These are phyloP conservation scores for Alsophila aescularia DNA, from an alignment of 2,888 invertebrate genomes.

Conservation along the genomic window DNA sequence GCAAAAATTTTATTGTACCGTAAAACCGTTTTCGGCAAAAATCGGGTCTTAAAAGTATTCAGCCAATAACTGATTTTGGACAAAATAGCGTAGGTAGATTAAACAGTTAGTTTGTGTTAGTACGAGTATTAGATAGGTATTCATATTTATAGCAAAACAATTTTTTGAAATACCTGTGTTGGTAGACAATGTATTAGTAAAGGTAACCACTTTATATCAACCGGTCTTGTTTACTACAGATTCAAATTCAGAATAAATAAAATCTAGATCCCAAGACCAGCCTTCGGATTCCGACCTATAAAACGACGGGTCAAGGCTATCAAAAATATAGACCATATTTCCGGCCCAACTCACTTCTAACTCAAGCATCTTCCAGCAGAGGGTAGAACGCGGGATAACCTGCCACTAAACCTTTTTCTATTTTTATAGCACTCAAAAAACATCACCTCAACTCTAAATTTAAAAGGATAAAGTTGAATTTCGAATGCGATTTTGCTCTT, in stretches of 20 bases:
- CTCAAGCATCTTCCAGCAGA: slow-evolving; percentile 65
- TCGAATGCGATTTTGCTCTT: slow-evolving; percentile 42
- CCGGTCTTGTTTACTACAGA: too few species aligned
- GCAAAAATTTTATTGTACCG: too few species aligned
- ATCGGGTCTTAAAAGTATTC: too few species aligned
- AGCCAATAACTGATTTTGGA: too few species aligned
- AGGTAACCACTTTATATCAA: too few species aligned
- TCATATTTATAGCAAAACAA: too few species aligned
- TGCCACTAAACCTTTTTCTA: slow-evolving; percentile 67
- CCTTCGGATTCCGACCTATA: slow-evolving; percentile 5
- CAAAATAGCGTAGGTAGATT: too few species aligned
- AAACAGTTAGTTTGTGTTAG: too few species aligned
- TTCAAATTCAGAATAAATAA: background rate
- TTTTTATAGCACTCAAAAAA: slow-evolving; percentile 48
- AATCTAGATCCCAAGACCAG: background rate
- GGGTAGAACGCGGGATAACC: slow-evolving; percentile 65
- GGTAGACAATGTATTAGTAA: too few species aligned
- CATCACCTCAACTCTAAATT: slow-evolving; percentile 48
- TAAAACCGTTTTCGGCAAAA: too few species aligned
- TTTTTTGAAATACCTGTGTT: too few species aligned
- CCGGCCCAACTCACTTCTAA: slow-evolving; percentile 72
- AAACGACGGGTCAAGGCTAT: slow-evolving; percentile 48
- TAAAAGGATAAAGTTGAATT: slow-evolving; percentile 50
- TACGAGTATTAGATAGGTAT: too few species aligned
- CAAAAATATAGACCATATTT: slow-evolving; percentile 66